Evolutionary conservation across 1,140 invertebrate species (phyloP).

Genomic region (Drosophila persimilis): DNA sequence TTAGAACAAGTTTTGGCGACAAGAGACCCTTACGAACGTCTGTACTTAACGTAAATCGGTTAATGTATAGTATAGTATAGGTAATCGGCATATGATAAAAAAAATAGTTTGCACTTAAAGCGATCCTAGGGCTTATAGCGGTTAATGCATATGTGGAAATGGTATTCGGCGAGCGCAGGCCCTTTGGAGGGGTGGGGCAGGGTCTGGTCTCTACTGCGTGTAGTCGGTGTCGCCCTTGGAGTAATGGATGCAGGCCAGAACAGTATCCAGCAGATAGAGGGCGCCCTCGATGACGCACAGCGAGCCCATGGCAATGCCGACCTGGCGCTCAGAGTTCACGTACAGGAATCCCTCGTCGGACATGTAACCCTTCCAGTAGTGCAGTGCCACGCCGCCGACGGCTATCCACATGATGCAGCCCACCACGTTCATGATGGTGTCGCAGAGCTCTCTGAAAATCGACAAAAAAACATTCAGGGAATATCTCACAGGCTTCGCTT

Average conservation of each 20-base stretch:
- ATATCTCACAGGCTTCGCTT: neutral
- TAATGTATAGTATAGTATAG: constrained; percentile 6
- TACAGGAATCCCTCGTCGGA: constrained; percentile 88
- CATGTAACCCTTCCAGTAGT: constrained; percentile 94
- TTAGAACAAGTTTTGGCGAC: constrained; percentile 35
- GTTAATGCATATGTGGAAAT: constrained; percentile 17
- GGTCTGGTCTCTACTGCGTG: constrained; percentile 42
- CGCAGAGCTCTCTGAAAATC: constrained; percentile 85
- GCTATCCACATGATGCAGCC: constrained; percentile 92
- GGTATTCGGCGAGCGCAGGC: constrained; percentile 56
- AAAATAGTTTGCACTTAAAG: constrained; percentile 78
- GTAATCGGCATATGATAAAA: constrained; percentile 13
- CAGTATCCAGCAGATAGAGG: constrained; percentile 89
- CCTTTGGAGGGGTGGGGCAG: constrained; percentile 13
- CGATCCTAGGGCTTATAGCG: constrained; percentile 46
- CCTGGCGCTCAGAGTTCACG: constrained; percentile 87
- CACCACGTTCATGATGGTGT: constrained; percentile 93
- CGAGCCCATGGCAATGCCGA: constrained; percentile 90
- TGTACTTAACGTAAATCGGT: constrained; percentile 11
- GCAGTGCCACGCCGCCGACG: constrained; percentile 91
- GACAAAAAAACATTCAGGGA: neutral
- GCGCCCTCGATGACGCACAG: constrained; percentile 91
- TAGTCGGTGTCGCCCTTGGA: constrained; percentile 85
- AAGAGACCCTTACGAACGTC: constrained; percentile 42
- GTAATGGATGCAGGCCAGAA: constrained; percentile 89